Evolutionary conservation across 2,113 vertebrate species (phyloP).

Genomic region (Promerops cafer): DNA sequence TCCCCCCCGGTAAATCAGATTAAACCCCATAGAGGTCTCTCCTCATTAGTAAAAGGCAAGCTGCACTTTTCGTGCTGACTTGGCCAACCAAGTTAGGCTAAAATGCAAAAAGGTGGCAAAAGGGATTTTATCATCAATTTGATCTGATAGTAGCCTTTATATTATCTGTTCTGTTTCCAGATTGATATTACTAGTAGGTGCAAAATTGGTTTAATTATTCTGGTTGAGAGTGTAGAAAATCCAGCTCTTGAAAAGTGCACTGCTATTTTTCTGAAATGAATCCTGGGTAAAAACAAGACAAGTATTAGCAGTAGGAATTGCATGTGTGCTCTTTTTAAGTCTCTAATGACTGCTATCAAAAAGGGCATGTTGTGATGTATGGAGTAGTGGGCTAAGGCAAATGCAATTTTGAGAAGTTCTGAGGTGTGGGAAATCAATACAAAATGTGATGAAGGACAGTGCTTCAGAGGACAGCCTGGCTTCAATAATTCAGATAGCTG

Average conservation of each 20-base stretch:
- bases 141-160: not conserved
- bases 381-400: not conserved
- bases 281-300: not conserved
- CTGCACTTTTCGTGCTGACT: not conserved
- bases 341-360: not conserved
- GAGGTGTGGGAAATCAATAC: not conserved
- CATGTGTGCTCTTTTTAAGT: not conserved
- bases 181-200: not conserved
- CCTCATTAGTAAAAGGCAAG: not conserved
- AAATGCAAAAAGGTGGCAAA: not conserved
- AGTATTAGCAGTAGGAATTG: not conserved
- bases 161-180: not conserved
- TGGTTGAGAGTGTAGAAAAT: not conserved
- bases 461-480: not conserved
- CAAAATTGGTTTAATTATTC: not conserved
- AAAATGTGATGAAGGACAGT: not conserved
- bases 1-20: rapidly evolving
- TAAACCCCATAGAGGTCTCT: not conserved
- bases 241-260: not conserved
- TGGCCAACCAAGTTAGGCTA: not conserved
- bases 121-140: not conserved
- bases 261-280: not conserved
- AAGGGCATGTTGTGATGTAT: not conserved
- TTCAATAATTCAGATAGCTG: not conserved
- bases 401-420: not conserved